These are phyloP conservation scores for Idris sp. DNA, from an alignment of 1,140 invertebrate genomes.

Conservation along the genomic window DNA sequence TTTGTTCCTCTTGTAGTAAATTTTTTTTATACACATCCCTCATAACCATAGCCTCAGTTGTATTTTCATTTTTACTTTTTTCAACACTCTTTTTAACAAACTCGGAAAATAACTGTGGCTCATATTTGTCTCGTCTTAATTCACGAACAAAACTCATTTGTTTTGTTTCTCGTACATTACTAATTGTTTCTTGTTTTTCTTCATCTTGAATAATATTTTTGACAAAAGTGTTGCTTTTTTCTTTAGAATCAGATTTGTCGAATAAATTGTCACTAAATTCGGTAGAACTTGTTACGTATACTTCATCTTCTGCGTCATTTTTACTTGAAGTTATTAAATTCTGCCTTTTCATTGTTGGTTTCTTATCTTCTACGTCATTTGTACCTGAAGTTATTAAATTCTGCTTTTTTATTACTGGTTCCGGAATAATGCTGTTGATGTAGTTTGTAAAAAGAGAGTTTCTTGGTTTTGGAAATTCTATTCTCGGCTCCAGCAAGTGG, in stretches of 20 bases:
- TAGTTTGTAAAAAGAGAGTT: conserved; percentile 4
- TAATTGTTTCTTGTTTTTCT: too few relatives aligned
- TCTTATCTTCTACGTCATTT: conserved; percentile 4
- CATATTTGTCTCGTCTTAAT: background rate
- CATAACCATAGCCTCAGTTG: conserved; percentile 24
- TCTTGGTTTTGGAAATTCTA: conserved; percentile 25
- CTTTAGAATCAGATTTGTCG: too few relatives aligned
- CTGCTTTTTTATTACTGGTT: conserved; percentile 5
- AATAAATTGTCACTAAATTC: too few relatives aligned
- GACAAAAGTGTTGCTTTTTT: too few relatives aligned
- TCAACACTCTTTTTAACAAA: conserved; percentile 36
- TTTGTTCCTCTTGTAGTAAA: conserved; percentile 8
- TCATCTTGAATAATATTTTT: too few relatives aligned
- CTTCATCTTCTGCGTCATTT: conserved; percentile 3
- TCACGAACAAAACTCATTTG: background rate
- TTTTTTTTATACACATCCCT: conserved; percentile 20
- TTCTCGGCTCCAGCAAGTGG: conserved; percentile 57
- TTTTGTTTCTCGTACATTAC: too few relatives aligned
- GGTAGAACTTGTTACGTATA: too few relatives aligned
- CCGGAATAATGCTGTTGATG: too few relatives aligned
- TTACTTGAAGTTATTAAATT: conserved; percentile 4
- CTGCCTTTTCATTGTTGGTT: conserved; percentile 4
- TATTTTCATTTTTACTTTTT: background rate
- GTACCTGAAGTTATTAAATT: conserved; percentile 4
- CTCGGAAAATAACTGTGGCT: conserved; percentile 30